Conservation (phyloP, 2,888 invertebrate species). For the Papilio gigon region DNA sequence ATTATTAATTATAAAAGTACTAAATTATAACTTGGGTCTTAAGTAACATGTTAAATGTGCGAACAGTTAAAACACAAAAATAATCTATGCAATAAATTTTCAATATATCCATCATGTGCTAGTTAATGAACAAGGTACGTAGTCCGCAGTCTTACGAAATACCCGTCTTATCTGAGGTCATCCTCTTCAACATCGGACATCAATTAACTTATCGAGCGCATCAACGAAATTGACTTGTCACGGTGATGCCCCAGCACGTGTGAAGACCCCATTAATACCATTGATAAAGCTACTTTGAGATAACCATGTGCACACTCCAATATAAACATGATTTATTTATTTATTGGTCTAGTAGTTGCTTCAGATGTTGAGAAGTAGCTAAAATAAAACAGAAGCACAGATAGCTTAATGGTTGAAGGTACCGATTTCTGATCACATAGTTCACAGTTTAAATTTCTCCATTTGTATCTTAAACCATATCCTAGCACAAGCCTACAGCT, state of each 20-base stretch:
- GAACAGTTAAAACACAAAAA: slow-evolving; percentile 1
- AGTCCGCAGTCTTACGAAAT: slow-evolving; percentile 42
- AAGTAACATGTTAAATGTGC: neutral
- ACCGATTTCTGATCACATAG: too few species aligned
- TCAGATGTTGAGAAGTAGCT: neutral
- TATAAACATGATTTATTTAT: neutral
- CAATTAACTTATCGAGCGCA: slow-evolving; percentile 64
- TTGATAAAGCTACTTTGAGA: slow-evolving; percentile 10
- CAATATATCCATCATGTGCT: slow-evolving; percentile 3
- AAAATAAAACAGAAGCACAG: too few species aligned
- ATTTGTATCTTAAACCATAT: too few species aligned
- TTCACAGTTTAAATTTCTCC: too few species aligned
- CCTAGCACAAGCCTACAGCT: too few species aligned
- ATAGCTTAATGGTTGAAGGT: too few species aligned
- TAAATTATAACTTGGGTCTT: neutral
- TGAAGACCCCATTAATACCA: slow-evolving; percentile 53
- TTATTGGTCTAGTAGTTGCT: neutral
- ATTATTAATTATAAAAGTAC: too few species aligned
- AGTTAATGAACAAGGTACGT: slow-evolving; percentile 32
- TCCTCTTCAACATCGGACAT: slow-evolving; percentile 46
- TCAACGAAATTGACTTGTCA: slow-evolving; percentile 76
- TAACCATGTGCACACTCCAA: neutral
- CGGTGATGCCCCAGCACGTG: slow-evolving; percentile 56
- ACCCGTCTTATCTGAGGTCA: slow-evolving; percentile 50
- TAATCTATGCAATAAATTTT: slow-evolving; percentile 8